Evolutionary conservation across 1,140 invertebrate genomes (phyloP).

Genomic region (Steinernema feltiae): DNA sequence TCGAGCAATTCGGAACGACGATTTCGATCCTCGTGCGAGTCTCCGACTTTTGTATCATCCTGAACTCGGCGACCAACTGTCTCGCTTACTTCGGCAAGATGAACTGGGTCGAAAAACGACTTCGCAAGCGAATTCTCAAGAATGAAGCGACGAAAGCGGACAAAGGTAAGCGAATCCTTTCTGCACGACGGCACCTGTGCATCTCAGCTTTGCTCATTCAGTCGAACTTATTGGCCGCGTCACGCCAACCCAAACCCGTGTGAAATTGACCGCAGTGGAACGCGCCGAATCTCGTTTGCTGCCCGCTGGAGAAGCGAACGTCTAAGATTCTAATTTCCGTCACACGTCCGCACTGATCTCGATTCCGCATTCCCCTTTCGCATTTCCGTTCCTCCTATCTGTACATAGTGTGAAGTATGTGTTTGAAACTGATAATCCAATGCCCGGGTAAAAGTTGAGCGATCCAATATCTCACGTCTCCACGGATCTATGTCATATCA

Average conservation of each 20-base stretch:
- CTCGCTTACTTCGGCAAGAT: constrained; percentile 39
- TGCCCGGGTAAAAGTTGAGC: too few species aligned
- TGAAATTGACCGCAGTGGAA: background rate
- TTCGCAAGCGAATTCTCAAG: constrained; percentile 32
- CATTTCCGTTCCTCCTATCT: background rate
- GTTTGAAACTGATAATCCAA: too few species aligned
- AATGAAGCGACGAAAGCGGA: constrained; percentile 25
- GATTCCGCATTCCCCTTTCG: background rate
- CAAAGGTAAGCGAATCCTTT: background rate
- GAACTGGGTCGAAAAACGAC: constrained; percentile 36
- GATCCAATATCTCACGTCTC: too few species aligned
- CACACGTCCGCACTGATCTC: background rate
- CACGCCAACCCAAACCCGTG: background rate
- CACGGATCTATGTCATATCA: too few species aligned
- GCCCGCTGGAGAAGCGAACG: background rate
- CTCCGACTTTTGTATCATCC: constrained; percentile 35
- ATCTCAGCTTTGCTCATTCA: background rate
- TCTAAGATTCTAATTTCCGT: background rate
- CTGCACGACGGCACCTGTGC: background rate
- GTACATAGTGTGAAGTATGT: background rate
- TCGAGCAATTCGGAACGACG: constrained; percentile 27
- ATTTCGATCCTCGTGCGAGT: constrained; percentile 30
- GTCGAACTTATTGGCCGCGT: background rate
- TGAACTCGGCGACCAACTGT: constrained; percentile 38
- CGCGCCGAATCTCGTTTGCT: background rate